Conservation (phyloP, 2,797 vertebrate genomes). For the Luscinia megarhynchos region DNA sequence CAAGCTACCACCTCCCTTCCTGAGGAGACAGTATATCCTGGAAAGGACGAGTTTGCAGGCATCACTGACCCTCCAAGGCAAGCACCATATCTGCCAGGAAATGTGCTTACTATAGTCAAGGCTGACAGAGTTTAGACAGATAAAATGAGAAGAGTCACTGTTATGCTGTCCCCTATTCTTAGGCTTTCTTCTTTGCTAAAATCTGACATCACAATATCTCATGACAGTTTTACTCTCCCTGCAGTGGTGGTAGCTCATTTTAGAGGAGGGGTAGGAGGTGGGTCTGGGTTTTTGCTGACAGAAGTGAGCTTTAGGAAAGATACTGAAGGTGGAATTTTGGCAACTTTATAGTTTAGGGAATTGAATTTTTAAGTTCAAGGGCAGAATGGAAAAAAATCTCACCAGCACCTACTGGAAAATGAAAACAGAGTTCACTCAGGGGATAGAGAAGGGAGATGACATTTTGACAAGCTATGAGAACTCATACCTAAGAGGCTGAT, state of each 20-base stretch:
- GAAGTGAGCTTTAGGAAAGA: neutral
- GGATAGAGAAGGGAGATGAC: neutral
- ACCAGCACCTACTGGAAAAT: neutral
- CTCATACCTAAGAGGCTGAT: neutral
- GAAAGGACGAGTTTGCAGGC: slow-evolving; percentile 17
- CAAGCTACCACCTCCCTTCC: slow-evolving; percentile 26
- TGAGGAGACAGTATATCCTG: neutral
- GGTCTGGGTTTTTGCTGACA: fast-evolving
- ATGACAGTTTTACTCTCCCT: neutral
- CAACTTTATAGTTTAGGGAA: neutral
- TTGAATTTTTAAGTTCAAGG: neutral
- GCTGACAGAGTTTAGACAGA: slow-evolving; percentile 7
- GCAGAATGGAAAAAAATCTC: neutral
- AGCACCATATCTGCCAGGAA: slow-evolving; percentile 17
- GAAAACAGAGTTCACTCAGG: neutral
- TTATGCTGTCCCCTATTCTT: neutral
- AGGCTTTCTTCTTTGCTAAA: neutral
- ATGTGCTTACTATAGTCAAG: neutral
- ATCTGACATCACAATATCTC: neutral
- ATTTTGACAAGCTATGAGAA: neutral
- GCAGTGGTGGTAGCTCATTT: neutral
- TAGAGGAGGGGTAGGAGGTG: neutral
- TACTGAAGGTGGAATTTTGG: neutral
- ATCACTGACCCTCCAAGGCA: slow-evolving; percentile 1
- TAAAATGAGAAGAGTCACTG: neutral